Evolutionary conservation across 2,797 vertebrate genomes (phyloP), one percentile per base, ranked within the genome.

Genomic region (Pangasius mekongensis): DNA sequence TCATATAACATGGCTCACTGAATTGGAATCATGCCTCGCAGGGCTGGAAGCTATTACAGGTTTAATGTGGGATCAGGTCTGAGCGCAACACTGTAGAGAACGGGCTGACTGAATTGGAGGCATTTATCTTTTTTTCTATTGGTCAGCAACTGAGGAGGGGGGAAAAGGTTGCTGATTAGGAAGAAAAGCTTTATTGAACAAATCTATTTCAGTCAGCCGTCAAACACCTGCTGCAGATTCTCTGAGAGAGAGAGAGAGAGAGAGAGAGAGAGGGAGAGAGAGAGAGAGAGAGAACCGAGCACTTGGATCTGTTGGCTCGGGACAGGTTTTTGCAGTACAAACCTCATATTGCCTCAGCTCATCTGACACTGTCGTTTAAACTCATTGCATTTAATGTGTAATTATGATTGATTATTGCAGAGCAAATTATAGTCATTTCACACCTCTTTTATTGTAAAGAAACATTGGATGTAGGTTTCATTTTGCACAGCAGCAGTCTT

Each of bases 111-210:
- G 92, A 94, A 96, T 94, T 95, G 94, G 94, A 95, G 93, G 93
- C 96, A 95, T 96, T 96, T 94, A 96, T 96, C 95, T 95, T 95
- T 93, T 92, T 93, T 96, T 95, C 94, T 94, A 93, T 95, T 95
- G 94, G 96, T 96, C 95, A 96, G 96, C 95, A 95, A 93, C 93
- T 94, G 92, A 93, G 94, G 80, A 80, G 88, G 87, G 90, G 89
- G 90, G 87, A 91, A 87, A 92, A 93, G 93, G 87, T 93, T 93
- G 92, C 94, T 95, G 94, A 94, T 94, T 91, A 90, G 39, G 74
- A 91, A 90, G 91, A 93, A 90, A 93, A 93, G 87, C 87, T 91
- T 90, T 91, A 90, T 89, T 90, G 88, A 89, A 90, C 89, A 88
- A 88, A 92, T 92, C 90, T 89, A 88, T 92, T 92, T 87, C 86